Evolutionary conservation across 2,888 invertebrate genomes (phyloP).

Genomic region (Drosophila mercatorum): DNA sequence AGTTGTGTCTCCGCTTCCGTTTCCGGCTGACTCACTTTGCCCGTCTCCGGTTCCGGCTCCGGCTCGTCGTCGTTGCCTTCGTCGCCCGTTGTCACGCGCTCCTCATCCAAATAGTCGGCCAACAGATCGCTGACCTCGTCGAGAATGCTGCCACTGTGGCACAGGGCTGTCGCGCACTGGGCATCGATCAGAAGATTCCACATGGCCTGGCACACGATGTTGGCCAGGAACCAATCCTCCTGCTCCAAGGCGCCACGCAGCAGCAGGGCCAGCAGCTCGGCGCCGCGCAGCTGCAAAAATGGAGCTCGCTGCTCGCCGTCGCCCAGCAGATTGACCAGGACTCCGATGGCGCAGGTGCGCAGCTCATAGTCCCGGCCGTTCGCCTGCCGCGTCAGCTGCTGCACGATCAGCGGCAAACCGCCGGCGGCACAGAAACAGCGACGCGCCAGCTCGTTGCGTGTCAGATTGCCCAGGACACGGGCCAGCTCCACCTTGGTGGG

Average conservation of each 20-base stretch:
- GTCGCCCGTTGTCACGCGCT: slow-evolving; percentile 82
- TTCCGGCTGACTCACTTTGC: neutral
- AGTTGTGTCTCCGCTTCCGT: slow-evolving; percentile 6
- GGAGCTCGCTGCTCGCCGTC: slow-evolving; percentile 86
- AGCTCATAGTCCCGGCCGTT: slow-evolving; percentile 87
- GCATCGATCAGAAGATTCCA: slow-evolving; percentile 89
- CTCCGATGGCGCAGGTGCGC: slow-evolving; percentile 91
- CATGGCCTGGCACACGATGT: slow-evolving; percentile 90
- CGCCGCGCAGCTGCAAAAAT: slow-evolving; percentile 86
- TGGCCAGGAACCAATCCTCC: slow-evolving; percentile 89
- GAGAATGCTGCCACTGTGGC: slow-evolving; percentile 84
- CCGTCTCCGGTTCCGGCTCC: slow-evolving; percentile 20
- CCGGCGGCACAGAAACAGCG: slow-evolving; percentile 89
- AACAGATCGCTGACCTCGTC: slow-evolving; percentile 86
- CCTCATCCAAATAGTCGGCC: slow-evolving; percentile 87
- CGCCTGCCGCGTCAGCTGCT: slow-evolving; percentile 65
- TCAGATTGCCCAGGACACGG: slow-evolving; percentile 93
- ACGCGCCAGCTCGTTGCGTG: slow-evolving; percentile 88
- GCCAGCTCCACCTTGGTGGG: slow-evolving; percentile 88
- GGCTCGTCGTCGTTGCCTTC: slow-evolving; percentile 39
- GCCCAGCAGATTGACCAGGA: slow-evolving; percentile 91
- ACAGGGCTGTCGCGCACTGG: slow-evolving; percentile 55
- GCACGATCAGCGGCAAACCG: slow-evolving; percentile 86
- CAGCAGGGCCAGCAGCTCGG: slow-evolving; percentile 86
- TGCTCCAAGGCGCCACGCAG: slow-evolving; percentile 86